A percentile compares a stretch with the other conserved stretches of the same genome.
These are phyloP conservation scores for Nylanderia fulva DNA, from an alignment of 1,140 invertebrate genomes.

Conservation along the genomic window DNA sequence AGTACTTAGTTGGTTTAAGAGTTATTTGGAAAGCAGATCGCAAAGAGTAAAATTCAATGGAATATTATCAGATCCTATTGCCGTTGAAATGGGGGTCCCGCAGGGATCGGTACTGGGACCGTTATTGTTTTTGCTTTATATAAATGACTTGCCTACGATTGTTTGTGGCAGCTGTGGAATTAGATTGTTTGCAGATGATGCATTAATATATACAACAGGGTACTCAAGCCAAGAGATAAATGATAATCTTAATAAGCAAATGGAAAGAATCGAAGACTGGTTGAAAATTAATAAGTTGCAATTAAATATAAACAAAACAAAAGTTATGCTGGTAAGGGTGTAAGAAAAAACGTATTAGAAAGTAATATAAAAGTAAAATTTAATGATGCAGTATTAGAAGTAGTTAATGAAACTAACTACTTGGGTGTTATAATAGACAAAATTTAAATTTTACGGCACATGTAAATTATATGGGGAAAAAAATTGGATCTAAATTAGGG, in stretches of 20 bases:
- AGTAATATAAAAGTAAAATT: too few relatives aligned
- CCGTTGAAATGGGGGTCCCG: neutral
- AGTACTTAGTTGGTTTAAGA: neutral
- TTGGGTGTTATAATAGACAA: too few relatives aligned
- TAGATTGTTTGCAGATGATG: too few relatives aligned
- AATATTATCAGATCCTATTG: neutral
- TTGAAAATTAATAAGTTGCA: too few relatives aligned
- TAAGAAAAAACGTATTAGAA: neutral
- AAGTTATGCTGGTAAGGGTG: neutral
- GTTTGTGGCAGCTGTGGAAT: neutral
- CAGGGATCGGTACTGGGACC: neutral
- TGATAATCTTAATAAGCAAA: too few relatives aligned
- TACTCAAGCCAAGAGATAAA: too few relatives aligned
- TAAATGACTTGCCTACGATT: neutral
- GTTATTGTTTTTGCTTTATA: neutral
- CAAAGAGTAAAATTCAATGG: neutral
- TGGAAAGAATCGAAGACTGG: too few relatives aligned
- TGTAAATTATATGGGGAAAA: neutral
- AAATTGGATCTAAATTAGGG: neutral
- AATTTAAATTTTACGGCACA: neutral
- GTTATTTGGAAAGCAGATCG: neutral
- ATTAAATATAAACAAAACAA: neutral
- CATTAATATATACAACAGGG: too few relatives aligned
- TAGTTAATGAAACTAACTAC: constrained; percentile 10
- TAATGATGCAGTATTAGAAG: neutral